Evolutionary conservation across 2,113 vertebrate genomes (phyloP).

Genomic region (Hassar affinis): DNA sequence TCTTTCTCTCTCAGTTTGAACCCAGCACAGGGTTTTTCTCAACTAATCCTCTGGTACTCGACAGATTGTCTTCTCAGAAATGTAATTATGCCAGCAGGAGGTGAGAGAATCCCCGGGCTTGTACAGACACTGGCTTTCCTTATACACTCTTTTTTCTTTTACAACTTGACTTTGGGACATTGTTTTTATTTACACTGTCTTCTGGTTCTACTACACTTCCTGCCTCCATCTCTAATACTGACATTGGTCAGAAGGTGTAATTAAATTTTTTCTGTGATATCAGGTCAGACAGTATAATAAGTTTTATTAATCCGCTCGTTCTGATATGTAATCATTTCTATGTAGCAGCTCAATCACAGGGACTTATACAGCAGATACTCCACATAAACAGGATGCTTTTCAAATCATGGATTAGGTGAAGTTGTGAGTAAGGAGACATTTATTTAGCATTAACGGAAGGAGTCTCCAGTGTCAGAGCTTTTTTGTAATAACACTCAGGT

Average conservation of each 20-base stretch:
- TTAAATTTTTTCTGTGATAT: background rate
- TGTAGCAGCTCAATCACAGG: background rate
- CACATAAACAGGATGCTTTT: too few species aligned
- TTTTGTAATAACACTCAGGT: background rate
- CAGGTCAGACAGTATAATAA: background rate
- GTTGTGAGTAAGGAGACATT: too few species aligned
- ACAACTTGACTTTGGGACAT: background rate
- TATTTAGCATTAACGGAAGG: background rate
- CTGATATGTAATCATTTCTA: background rate
- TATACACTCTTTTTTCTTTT: too few species aligned
- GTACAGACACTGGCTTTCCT: background rate
- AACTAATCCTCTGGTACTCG: background rate
- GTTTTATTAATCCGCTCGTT: background rate
- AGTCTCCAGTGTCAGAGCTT: background rate
- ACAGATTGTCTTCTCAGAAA: conserved; percentile 21
- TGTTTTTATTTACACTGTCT: background rate
- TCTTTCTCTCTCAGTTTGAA: background rate
- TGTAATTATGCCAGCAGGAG: conserved; percentile 11
- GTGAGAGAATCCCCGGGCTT: conserved; percentile 2
- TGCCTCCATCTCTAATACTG: background rate
- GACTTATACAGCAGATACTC: background rate
- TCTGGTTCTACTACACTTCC: background rate
- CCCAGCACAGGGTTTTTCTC: background rate
- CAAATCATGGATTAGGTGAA: too few species aligned
- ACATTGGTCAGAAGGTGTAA: background rate